Evolutionary conservation across 2,888 invertebrate genomes (phyloP).

Genomic region (Andrena trimmerana): DNA sequence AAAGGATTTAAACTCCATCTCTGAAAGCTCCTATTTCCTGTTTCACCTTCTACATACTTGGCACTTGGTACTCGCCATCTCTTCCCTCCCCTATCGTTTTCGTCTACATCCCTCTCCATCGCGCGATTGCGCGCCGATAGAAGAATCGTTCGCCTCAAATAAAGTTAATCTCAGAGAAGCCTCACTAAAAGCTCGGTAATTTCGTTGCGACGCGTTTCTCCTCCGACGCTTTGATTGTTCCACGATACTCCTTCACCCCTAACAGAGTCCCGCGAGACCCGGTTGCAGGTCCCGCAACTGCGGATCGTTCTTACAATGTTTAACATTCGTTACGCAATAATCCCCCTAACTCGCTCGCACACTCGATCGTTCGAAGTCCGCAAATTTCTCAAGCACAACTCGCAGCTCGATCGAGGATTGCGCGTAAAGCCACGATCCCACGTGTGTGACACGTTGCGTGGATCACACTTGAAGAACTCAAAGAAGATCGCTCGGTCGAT

Average conservation of each 20-base stretch:
- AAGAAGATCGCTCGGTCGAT: too few species aligned
- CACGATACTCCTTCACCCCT: not conserved
- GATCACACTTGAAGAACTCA: too few species aligned
- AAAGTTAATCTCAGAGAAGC: not conserved
- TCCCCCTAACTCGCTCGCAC: too few species aligned
- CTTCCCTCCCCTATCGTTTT: not conserved
- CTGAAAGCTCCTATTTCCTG: slow-evolving; percentile 25
- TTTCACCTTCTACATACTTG: slow-evolving; percentile 29
- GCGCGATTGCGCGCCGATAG: not conserved
- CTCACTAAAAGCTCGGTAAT: slow-evolving; percentile 5
- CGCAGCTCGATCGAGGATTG: too few species aligned
- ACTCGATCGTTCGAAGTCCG: too few species aligned
- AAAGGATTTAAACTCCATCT: slow-evolving; percentile 42
- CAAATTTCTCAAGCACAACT: too few species aligned
- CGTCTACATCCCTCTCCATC: not conserved
- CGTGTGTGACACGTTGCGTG: too few species aligned
- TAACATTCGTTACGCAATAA: too few species aligned
- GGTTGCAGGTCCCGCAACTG: too few species aligned
- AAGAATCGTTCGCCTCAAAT: slow-evolving; percentile 9
- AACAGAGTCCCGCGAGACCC: not conserved
- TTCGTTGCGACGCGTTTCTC: not conserved
- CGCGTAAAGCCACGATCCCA: too few species aligned
- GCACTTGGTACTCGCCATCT: slow-evolving; percentile 40
- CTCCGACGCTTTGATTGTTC: slow-evolving; percentile 2
- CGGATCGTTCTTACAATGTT: too few species aligned